These are phyloP conservation scores for Hylaea fasciaria DNA, from an alignment of 2,888 invertebrate species.

Conservation along the genomic window DNA sequence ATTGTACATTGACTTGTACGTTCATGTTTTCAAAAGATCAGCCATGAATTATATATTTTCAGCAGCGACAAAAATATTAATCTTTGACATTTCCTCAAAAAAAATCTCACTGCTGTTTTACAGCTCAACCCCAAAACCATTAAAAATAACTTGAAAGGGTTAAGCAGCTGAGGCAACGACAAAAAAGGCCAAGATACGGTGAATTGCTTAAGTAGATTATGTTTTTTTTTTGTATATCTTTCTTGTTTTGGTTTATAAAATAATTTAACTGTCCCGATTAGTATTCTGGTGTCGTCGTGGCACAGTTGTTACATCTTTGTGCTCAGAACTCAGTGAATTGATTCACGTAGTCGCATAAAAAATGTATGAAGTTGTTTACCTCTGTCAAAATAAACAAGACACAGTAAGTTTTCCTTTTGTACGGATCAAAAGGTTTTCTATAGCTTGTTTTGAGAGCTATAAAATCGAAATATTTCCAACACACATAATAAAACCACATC, in stretches of 20 bases:
- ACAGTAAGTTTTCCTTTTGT: slow-evolving; percentile 32
- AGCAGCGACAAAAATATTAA: slow-evolving; percentile 12
- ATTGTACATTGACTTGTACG: not conserved
- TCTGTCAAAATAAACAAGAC: slow-evolving; percentile 43
- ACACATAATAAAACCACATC: slow-evolving; percentile 30
- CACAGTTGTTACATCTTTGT: slow-evolving; percentile 41
- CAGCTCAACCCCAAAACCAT: slow-evolving; percentile 50
- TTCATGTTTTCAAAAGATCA: not conserved
- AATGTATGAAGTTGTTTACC: slow-evolving; percentile 45
- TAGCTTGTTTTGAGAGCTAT: slow-evolving; percentile 29
- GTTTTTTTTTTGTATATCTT: slow-evolving; percentile 41
- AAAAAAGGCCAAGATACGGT: slow-evolving; percentile 50
- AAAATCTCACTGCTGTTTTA: slow-evolving; percentile 46
- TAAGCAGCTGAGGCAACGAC: slow-evolving; percentile 48
- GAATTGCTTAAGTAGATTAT: slow-evolving; percentile 50
- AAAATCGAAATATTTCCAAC: slow-evolving; percentile 33
- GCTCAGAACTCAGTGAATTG: slow-evolving; percentile 41
- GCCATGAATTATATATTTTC: not conserved
- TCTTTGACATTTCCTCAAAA: slow-evolving; percentile 28
- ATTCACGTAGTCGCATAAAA: slow-evolving; percentile 38
- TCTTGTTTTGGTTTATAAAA: slow-evolving; percentile 46
- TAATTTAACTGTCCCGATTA: slow-evolving; percentile 41
- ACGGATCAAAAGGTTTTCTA: slow-evolving; percentile 39
- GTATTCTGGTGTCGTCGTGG: slow-evolving; percentile 40
- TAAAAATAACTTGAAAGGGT: slow-evolving; percentile 53